Base-by-base conservation (phyloP, 2,797 vertebrate species). In the Sebastes oblongus region DNA sequence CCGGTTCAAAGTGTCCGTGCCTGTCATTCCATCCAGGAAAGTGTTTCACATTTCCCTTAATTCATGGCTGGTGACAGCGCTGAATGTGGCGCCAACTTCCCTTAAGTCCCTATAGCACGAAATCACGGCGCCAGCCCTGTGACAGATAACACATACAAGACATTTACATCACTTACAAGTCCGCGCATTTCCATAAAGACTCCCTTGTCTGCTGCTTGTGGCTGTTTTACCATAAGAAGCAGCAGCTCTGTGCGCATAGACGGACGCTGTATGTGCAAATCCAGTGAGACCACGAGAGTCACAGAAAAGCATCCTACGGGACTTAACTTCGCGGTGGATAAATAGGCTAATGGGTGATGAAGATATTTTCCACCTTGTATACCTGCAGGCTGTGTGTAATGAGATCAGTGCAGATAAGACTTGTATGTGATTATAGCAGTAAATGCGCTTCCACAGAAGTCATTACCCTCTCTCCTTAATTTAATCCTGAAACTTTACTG, bases 131-230 rank as follows among this genome's bases (percentile, higher is more conserved):
- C 83, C 85, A 71, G 82, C 25, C 64, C 59, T 25, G 78, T 84
- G 80, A 88, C 88, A 77, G 83, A 86, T 75, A 88, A 85, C 81
- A 88, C 79, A 84, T 50, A 82, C 69, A 80, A 59, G 80, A 79
- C 84, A 77, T 89, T 81, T 77, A 84, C 78, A 86, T 73, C 86
- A 75, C 79, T 75, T 82, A 81, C 54, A 80, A 81, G 56, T 85
- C 27, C 72, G 46, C 25, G 58, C 56, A 66, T 87, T 81, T 82
- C 68, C 84, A 88, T 75, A 85, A 88, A 86, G 84, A 72, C 70
- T 62, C 78, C 67, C 79, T 77, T 85, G 87, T 87, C 77, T 71
- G 78, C 30, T 18, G 25, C 72, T 55, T 39, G 8, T 24, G 60
- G 22, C 61, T 50, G 39, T 29, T 64, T 66, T 25, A 67, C 36